These are phyloP conservation scores for Drosophila yakuba DNA, from an alignment of 1,140 invertebrate species.

Conservation along the genomic window DNA sequence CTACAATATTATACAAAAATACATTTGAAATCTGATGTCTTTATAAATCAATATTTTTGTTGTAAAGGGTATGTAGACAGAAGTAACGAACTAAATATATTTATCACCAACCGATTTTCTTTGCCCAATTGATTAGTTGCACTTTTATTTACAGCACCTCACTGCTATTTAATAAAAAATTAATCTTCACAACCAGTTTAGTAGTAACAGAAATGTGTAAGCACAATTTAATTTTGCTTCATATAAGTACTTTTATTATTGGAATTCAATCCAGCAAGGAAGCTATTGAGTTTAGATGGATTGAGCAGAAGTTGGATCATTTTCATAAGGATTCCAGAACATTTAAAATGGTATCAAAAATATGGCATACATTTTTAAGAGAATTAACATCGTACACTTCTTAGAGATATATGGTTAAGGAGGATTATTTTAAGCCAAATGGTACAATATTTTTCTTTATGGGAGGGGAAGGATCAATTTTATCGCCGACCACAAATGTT, in stretches of 20 bases:
- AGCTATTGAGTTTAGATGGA: conserved; percentile 27
- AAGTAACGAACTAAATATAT: not conserved
- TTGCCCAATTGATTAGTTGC: not conserved
- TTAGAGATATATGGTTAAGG: conserved; percentile 57
- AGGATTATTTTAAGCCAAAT: conserved; percentile 60
- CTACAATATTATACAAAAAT: not conserved
- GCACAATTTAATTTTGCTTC: not conserved
- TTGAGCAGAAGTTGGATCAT: conserved; percentile 87
- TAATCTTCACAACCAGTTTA: not conserved
- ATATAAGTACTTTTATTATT: not conserved
- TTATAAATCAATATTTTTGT: too few relatives aligned
- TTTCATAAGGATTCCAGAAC: conserved; percentile 88
- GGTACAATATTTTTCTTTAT: conserved; percentile 90
- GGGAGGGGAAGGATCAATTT: conserved; percentile 88
- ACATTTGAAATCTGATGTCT: not conserved
- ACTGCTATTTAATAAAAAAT: not conserved
- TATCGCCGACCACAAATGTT: conserved; percentile 73
- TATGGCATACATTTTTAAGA: not conserved
- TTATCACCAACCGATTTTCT: not conserved
- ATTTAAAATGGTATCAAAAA: conserved; percentile 87
- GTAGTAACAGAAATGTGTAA: not conserved
- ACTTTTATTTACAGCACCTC: not conserved
- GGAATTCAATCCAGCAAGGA: not conserved
- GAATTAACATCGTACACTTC: not conserved
- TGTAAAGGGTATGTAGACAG: too few relatives aligned